phyloP scores from a whole-genome alignment of 2,888 invertebrate species.

The Ormyrus rosae region DNA sequence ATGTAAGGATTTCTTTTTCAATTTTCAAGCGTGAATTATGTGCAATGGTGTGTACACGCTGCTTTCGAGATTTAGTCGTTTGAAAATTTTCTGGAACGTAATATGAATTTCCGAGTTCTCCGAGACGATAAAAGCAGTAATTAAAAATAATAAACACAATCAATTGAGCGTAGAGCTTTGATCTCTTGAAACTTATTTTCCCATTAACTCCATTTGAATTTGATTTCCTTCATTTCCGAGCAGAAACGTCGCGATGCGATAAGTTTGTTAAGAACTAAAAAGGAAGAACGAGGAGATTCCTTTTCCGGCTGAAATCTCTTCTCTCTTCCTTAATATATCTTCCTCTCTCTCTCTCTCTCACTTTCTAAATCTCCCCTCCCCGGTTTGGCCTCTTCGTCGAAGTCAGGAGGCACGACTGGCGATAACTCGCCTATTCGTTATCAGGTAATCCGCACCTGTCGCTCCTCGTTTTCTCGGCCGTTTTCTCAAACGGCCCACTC shows the following conservation, averaged over 20 bases:
- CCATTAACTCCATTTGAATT: no score
- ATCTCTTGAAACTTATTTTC: no score
- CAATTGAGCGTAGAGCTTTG: no score
- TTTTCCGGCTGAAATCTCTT: neutral
- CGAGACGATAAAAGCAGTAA: no score
- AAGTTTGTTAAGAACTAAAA: conserved; percentile 13
- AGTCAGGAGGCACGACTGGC: conserved; percentile 36
- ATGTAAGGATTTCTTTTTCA: conserved; percentile 1
- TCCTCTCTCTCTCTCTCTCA: conserved; percentile 5
- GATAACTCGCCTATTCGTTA: conserved; percentile 55
- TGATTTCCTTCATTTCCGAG: no score
- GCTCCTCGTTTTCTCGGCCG: conserved; percentile 48
- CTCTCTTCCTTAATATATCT: conserved; percentile 30
- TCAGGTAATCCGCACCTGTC: conserved; percentile 55
- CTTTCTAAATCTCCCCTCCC: conserved; percentile 37
- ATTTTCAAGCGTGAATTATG: neutral
- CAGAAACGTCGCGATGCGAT: neutral
- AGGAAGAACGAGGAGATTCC: neutral
- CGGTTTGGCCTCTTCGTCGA: neutral
- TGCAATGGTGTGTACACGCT: no score
- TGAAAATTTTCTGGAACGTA: no score
- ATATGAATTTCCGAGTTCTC: no score
- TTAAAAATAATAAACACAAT: no score
- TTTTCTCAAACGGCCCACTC: conserved; percentile 25
- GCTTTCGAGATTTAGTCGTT: no score